Evolutionary conservation across 2,888 invertebrate genomes (phyloP).

Genomic region (Xestobium rufovillosum): DNA sequence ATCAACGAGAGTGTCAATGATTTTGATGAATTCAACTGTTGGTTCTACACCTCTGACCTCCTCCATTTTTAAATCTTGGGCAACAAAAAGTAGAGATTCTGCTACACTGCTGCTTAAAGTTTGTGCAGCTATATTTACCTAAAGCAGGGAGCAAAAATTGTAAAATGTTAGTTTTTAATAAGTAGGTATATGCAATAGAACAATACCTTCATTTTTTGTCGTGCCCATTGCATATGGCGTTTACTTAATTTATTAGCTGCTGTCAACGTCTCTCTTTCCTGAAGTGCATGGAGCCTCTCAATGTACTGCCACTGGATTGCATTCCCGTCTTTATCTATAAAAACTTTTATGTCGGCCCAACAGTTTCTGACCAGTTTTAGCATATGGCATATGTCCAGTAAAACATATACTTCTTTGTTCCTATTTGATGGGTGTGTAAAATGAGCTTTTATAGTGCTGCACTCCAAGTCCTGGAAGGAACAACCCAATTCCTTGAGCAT

Average conservation of each 20-base stretch:
- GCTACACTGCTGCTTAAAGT: slow-evolving; percentile 19
- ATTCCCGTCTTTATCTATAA: slow-evolving; percentile 9
- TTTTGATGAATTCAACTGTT: slow-evolving; percentile 17
- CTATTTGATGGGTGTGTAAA: too few species aligned
- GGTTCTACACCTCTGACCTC: slow-evolving; percentile 16
- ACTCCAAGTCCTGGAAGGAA: slow-evolving; percentile 9
- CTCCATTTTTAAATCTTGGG: too few species aligned
- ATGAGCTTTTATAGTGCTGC: slow-evolving; percentile 10
- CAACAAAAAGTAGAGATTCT: slow-evolving; percentile 16
- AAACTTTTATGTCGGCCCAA: slow-evolving; percentile 5
- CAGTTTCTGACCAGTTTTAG: slow-evolving; percentile 12
- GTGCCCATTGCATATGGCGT: slow-evolving; percentile 18
- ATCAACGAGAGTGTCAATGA: slow-evolving; percentile 17
- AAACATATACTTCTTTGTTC: slow-evolving; percentile 9
- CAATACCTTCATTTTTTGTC: slow-evolving; percentile 21
- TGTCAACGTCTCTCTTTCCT: slow-evolving; percentile 14
- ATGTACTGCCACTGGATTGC: slow-evolving; percentile 9
- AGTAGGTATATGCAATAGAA: neutral
- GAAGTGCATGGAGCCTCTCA: slow-evolving; percentile 12
- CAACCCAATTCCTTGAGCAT: slow-evolving; percentile 14
- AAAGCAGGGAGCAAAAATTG: too few species aligned
- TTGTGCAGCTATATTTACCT: slow-evolving; percentile 20
- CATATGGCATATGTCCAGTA: slow-evolving; percentile 15
- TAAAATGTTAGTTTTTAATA: slow-evolving; percentile 3
- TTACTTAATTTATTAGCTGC: slow-evolving; percentile 17